Evolutionary conservation across 2,888 invertebrate genomes (phyloP), one percentile per base, ranked within the genome.

Genomic region (Liodrosophila aerea): DNA sequence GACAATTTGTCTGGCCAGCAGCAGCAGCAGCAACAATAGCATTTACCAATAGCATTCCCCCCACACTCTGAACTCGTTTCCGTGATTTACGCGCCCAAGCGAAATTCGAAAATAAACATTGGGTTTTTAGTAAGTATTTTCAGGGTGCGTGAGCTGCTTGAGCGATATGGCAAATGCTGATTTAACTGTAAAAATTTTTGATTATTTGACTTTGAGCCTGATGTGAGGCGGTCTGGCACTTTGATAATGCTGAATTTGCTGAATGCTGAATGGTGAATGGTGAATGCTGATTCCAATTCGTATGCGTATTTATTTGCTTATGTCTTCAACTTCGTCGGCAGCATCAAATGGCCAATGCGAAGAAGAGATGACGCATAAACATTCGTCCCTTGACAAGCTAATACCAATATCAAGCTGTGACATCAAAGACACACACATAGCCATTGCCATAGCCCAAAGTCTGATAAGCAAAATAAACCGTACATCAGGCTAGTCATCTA

Each of bases 61-160:
- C n/a, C n/a, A n/a, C n/a, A n/a, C n/a, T n/a, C n/a, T n/a, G 74
- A 65, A 76, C 66, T 71, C 67, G 73, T 82, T 82, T 78, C 82
- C 78, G 66, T 78, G 78, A 78, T 78, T 78, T 78, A 78, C 82
- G 82, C 76, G 68, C 78, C n/a, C 73, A 76, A 22, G 22, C 73
- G 67, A 78, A 76, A 76, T 67, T 78, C 66, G 37, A 80, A 82
- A 80, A 80, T 80, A 80, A 82, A 80, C 83, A 80, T 82, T 75
- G 52, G 62, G 58, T 31, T 61, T 66, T 64, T 75, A 67, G 82
- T 5, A 22, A 22, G 5, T 22, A 22, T 33, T 1, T 33, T 4
- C 36, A 37, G 8, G 4, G 16, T 36, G 12, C 18, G 47, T 36
- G 37, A 37, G 37, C 15, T 40, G n/a, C 27, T 27, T 41, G 8